A percentile compares a stretch with the other conserved stretches of the same genome.
phyloP scores from a whole-genome alignment of 2,797 vertebrate species.

The Gobionotothen gibberifrons region DNA sequence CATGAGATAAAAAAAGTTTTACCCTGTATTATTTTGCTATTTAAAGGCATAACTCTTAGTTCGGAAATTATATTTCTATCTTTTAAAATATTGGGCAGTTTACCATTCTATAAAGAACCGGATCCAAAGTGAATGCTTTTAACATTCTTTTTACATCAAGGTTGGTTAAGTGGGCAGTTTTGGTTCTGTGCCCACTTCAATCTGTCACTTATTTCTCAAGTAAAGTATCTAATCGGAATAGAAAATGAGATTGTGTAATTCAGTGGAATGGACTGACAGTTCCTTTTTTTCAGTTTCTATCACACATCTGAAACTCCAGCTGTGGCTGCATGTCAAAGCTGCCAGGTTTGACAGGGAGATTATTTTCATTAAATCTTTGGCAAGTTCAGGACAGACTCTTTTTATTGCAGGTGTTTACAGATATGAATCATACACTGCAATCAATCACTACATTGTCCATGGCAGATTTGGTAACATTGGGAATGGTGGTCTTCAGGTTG shows the following conservation, averaged over 20 bases:
- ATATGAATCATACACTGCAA: constrained; percentile 44
- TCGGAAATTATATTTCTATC: too few relatives aligned
- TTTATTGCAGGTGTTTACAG: constrained; percentile 20
- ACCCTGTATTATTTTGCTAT: too few relatives aligned
- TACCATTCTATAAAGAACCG: too few relatives aligned
- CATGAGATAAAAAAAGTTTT: too few relatives aligned
- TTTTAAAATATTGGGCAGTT: too few relatives aligned
- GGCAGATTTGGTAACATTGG: neutral
- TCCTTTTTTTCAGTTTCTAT: constrained; percentile 64
- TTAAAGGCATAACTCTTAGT: too few relatives aligned
- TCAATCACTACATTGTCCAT: constrained; percentile 25
- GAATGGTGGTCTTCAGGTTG: neutral
- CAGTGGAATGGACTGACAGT: constrained; percentile 65
- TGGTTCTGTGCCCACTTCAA: constrained; percentile 56
- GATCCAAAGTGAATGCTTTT: neutral
- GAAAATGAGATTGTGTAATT: constrained; percentile 64
- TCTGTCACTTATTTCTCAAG: constrained; percentile 40
- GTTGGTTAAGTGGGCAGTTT: constrained; percentile 45
- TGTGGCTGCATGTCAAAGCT: constrained; percentile 59
- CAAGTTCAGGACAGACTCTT: neutral
- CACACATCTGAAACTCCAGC: constrained; percentile 56
- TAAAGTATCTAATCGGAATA: constrained; percentile 67
- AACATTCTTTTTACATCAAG: constrained; percentile 11
- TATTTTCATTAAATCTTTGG: constrained; percentile 67
- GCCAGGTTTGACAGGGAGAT: constrained; percentile 55